A percentile compares a stretch with the other conserved stretches of the same genome.
phyloP scores from a whole-genome alignment of 2,113 vertebrate genomes.

The Clinocottus analis region DNA sequence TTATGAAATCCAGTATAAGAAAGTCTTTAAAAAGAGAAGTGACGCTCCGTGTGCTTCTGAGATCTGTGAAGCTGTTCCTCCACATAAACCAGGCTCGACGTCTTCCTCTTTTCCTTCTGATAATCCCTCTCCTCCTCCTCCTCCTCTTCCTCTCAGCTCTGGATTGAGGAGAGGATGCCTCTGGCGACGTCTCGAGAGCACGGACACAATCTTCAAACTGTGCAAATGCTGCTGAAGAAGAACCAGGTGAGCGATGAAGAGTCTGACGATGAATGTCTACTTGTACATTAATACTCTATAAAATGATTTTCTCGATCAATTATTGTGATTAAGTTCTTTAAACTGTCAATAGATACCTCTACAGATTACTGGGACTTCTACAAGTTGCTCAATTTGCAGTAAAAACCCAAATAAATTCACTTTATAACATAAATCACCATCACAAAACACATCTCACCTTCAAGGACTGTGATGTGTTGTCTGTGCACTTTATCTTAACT shows the following conservation, averaged over 20 bases:
- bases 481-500: too few relatives aligned
- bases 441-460: too few relatives aligned
- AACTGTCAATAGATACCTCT: neutral
- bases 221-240: conserved; percentile 93
- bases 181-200: conserved; percentile 88
- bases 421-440: too few relatives aligned
- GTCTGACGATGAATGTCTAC: neutral
- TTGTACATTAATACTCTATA: neutral
- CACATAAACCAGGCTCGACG: neutral
- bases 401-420: neutral
- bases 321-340: neutral
- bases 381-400: neutral
- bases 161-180: conserved; percentile 94
- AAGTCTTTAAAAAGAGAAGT: neutral
- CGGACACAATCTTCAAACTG: conserved; percentile 90
- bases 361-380: neutral
- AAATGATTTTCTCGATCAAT: neutral
- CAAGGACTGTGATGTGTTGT: too few relatives aligned
- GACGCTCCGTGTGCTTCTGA: conserved; percentile 4
- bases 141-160: conserved; percentile 82
- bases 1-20: neutral
- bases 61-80: conserved; percentile 10
- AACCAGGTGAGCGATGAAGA: conserved; percentile 92
- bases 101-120: neutral
- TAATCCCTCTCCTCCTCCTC: neutral